Evolutionary conservation across 2,797 vertebrate species (phyloP).

Genomic region (Enteromius paludinosus): DNA sequence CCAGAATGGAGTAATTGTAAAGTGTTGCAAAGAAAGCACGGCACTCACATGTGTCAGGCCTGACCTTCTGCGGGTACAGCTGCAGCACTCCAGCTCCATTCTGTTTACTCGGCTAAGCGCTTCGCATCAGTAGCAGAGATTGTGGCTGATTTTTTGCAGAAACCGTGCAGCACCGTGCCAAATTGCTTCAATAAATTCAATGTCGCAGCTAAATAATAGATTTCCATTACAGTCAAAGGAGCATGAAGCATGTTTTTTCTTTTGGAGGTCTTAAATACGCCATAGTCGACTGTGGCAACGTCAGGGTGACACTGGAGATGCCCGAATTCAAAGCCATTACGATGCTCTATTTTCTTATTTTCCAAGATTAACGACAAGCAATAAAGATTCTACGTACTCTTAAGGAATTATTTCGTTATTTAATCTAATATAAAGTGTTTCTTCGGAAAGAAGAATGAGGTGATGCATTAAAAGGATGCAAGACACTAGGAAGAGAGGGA

Average conservation of each 20-base stretch:
- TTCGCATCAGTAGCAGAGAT: slow-evolving; percentile 10
- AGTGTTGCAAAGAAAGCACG: not conserved
- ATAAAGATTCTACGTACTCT: slow-evolving; percentile 73
- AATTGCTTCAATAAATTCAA: slow-evolving; percentile 45
- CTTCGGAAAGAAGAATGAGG: slow-evolving; percentile 56
- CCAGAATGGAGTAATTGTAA: slow-evolving; percentile 9
- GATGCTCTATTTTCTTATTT: slow-evolving; percentile 77
- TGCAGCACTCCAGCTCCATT: not conserved
- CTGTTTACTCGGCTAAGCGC: slow-evolving; percentile 11
- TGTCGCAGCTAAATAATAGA: slow-evolving; percentile 59
- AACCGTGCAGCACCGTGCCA: not conserved
- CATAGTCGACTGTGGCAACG: slow-evolving; percentile 24
- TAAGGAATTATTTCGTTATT: slow-evolving; percentile 75
- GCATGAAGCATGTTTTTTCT: slow-evolving; percentile 54
- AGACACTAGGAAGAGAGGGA: slow-evolving; percentile 45
- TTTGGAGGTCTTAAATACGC: slow-evolving; percentile 41
- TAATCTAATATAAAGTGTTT: slow-evolving; percentile 71
- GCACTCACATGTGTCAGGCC: not conserved
- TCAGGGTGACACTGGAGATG: slow-evolving; percentile 63
- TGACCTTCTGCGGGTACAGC: not conserved
- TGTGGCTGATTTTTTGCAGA: slow-evolving; percentile 7
- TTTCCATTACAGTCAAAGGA: slow-evolving; percentile 58
- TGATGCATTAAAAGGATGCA: slow-evolving; percentile 61
- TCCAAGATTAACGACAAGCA: slow-evolving; percentile 74
- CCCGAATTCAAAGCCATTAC: slow-evolving; percentile 74